A percentile compares a stretch with the other conserved stretches of the same genome.
These are phyloP conservation scores for Ceryle rudis DNA, from an alignment of 2,797 vertebrate genomes.

Conservation along the genomic window DNA sequence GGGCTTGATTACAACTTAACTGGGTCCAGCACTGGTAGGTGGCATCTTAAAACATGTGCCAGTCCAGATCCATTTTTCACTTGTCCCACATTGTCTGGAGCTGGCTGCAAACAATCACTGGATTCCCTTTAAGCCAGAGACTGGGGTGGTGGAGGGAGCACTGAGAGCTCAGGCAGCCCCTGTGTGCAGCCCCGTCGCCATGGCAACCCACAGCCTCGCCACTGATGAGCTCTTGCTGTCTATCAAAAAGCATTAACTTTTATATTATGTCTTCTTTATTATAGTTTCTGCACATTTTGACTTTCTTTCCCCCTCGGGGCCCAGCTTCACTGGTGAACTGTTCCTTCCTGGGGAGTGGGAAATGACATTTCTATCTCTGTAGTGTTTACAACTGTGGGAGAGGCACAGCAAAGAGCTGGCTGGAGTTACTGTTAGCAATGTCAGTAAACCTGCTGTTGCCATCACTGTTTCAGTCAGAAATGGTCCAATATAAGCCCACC, in stretches of 20 bases:
- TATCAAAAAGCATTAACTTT: conserved; percentile 70
- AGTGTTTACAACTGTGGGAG: background rate
- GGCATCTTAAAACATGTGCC: rapidly evolving
- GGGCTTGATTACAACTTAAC: background rate
- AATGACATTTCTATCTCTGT: conserved; percentile 37
- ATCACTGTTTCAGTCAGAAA: background rate
- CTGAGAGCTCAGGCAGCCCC: background rate
- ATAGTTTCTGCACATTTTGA: conserved; percentile 51
- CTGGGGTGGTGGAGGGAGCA: background rate
- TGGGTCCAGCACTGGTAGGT: background rate
- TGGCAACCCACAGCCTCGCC: conserved; percentile 54
- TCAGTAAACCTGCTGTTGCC: conserved; percentile 19
- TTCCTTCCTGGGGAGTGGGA: conserved; percentile 5
- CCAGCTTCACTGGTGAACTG: background rate
- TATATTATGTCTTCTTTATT: conserved; percentile 65
- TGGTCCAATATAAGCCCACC: background rate
- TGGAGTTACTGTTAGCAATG: conserved; percentile 12
- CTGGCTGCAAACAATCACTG: background rate
- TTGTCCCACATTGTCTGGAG: background rate
- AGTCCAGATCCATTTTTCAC: background rate
- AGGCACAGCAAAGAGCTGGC: conserved; percentile 23
- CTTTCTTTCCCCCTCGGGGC: background rate
- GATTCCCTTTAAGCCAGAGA: background rate
- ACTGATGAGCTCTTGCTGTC: conserved; percentile 67
- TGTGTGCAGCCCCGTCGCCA: conserved; percentile 4